These are phyloP conservation scores for Tragopan temminckii DNA, from an alignment of 2,797 vertebrate species.

Conservation along the genomic window DNA sequence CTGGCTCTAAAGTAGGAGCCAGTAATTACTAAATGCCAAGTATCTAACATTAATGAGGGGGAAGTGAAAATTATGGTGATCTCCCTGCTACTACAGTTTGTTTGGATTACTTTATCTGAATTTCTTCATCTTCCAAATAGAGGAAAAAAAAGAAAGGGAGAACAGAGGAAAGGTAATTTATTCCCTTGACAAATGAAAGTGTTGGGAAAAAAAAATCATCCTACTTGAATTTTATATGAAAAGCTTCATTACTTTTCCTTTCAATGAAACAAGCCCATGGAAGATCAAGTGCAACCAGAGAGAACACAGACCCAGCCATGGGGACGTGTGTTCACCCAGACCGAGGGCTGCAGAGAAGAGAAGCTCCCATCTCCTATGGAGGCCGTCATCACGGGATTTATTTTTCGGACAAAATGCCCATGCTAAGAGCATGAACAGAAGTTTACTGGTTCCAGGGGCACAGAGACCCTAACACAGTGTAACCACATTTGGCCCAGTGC, in stretches of 20 bases:
- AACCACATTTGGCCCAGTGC: neutral
- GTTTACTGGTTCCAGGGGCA: neutral
- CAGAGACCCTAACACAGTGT: neutral
- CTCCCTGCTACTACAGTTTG: conserved; percentile 18
- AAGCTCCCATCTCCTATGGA: neutral
- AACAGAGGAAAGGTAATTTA: neutral
- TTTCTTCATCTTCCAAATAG: neutral
- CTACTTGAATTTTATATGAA: neutral
- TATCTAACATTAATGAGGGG: conserved; percentile 46
- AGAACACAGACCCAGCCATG: neutral
- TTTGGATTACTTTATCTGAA: neutral
- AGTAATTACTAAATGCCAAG: conserved; percentile 58
- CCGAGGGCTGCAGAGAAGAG: neutral
- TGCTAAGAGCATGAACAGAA: neutral
- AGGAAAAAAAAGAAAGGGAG: rapidly evolving
- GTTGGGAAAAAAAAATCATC: neutral
- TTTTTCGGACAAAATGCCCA: neutral
- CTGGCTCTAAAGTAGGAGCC: conserved; percentile 38
- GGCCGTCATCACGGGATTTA: neutral
- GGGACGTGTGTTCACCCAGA: neutral
- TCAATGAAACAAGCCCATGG: neutral
- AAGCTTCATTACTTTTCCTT: neutral
- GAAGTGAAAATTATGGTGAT: conserved; percentile 17
- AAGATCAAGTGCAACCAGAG: neutral
- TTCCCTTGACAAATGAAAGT: neutral